These are phyloP conservation scores for Neopelma chrysocephalum DNA, from an alignment of 2,797 vertebrate genomes.

Conservation along the genomic window DNA sequence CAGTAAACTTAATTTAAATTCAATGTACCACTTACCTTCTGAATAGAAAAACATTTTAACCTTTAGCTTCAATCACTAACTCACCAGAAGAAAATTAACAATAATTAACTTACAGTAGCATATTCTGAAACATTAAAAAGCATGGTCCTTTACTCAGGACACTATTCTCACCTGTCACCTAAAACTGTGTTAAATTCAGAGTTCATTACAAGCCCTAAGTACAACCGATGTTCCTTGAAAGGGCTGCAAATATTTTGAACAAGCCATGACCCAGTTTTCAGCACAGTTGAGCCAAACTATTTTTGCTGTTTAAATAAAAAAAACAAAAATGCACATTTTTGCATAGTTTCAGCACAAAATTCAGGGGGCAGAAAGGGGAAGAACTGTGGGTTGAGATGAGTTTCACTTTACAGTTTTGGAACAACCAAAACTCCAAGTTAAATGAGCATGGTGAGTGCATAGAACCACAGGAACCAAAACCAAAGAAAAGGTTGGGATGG, in stretches of 20 bases:
- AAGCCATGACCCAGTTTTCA: slow-evolving; percentile 46
- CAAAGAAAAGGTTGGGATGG: background rate
- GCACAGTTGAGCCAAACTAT: background rate
- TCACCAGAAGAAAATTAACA: background rate
- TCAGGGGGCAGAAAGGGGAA: slow-evolving; percentile 6
- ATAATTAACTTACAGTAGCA: background rate
- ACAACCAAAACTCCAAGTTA: slow-evolving; percentile 26
- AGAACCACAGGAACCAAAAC: slow-evolving; percentile 44
- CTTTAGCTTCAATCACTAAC: background rate
- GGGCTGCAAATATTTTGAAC: slow-evolving; percentile 22
- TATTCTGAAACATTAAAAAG: background rate
- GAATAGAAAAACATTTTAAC: background rate
- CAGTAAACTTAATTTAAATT: background rate
- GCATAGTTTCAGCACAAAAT: slow-evolving; percentile 44
- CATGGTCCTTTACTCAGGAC: background rate
- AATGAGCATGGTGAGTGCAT: background rate
- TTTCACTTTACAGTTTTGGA: slow-evolving; percentile 56
- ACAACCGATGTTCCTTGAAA: slow-evolving; percentile 26
- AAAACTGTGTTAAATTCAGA: background rate
- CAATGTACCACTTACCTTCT: background rate
- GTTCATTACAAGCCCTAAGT: background rate
- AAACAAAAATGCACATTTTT: slow-evolving; percentile 54
- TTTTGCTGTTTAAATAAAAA: slow-evolving; percentile 57
- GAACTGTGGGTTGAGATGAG: slow-evolving; percentile 29
- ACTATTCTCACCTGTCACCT: background rate